A percentile compares a stretch with the other conserved stretches of the same genome.
Evolutionary conservation across 2,113 vertebrate species (phyloP).

Genomic region (Cyprinodon brontotheroides): DNA sequence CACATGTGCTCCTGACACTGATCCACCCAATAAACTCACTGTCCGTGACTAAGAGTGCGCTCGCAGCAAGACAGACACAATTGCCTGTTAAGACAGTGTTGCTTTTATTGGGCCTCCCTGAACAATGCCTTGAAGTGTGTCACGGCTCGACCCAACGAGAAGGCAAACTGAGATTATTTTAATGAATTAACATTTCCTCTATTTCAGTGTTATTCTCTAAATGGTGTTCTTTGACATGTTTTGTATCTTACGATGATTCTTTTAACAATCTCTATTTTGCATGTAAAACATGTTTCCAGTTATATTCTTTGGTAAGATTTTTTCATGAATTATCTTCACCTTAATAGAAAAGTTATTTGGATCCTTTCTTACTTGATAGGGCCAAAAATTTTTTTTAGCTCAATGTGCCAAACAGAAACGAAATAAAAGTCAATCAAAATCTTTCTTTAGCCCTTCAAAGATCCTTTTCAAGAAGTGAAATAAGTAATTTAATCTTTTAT

Average conservation of each 20-base stretch:
- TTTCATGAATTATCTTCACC: conserved; percentile 22
- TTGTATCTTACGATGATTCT: conserved; percentile 12
- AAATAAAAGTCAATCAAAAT: conserved; percentile 28
- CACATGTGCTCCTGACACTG: conserved; percentile 73
- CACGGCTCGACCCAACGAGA: conserved; percentile 60
- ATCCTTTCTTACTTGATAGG: conserved; percentile 2
- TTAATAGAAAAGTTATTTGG: conserved; percentile 36
- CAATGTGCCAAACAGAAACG: conserved; percentile 18
- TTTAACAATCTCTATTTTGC: conserved; percentile 26
- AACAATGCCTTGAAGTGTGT: conserved; percentile 75
- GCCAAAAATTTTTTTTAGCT: conserved; percentile 17
- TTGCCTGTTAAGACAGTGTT: conserved; percentile 79
- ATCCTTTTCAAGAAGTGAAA: conserved; percentile 32
- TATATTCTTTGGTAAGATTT: conserved; percentile 12
- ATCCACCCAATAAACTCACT: conserved; percentile 82
- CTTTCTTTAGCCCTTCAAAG: conserved; percentile 21
- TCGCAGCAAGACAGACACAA: conserved; percentile 78
- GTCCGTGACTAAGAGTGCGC: conserved; percentile 80
- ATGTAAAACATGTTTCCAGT: conserved; percentile 16
- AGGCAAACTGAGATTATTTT: conserved; percentile 72
- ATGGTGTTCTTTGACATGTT: conserved; percentile 34
- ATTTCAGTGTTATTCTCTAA: conserved; percentile 29
- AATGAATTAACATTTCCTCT: conserved; percentile 68
- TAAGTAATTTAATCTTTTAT: conserved; percentile 63
- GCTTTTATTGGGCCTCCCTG: conserved; percentile 76